Evolutionary conservation across 2,113 vertebrate species (phyloP).

Genomic region (Cephalopterus ornatus): DNA sequence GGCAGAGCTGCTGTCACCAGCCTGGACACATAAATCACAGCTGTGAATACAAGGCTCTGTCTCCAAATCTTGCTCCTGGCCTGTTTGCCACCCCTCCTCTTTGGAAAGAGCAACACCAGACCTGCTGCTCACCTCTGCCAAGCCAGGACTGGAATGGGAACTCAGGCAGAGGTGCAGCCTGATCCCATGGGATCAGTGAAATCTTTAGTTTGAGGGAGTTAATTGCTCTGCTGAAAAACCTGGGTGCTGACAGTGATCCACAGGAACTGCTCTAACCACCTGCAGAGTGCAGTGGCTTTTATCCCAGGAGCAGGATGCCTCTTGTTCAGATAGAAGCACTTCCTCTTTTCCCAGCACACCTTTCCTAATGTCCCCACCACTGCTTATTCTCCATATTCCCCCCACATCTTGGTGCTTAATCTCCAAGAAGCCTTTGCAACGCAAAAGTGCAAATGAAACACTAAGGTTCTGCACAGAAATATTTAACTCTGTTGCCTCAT

Average conservation of each 20-base stretch:
- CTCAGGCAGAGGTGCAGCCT: neutral
- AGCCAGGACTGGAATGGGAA: neutral
- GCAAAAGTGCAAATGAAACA: neutral
- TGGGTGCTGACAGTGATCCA: neutral
- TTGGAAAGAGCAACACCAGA: neutral
- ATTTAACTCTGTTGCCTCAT: neutral
- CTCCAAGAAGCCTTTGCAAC: neutral
- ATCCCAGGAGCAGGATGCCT: neutral
- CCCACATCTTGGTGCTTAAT: neutral
- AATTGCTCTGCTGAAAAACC: neutral
- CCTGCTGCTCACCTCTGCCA: neutral
- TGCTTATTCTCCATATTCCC: neutral
- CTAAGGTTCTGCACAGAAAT: neutral
- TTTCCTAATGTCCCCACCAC: neutral
- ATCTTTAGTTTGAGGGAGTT: neutral
- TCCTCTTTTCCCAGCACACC: neutral
- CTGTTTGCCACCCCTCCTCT: neutral
- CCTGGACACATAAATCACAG: neutral
- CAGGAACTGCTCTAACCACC: neutral
- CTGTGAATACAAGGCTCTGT: neutral
- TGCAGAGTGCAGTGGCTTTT: neutral
- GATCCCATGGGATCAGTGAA: neutral
- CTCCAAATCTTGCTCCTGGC: neutral
- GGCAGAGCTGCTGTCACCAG: neutral
- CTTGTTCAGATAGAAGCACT: neutral